A percentile compares a stretch with the other conserved stretches of the same genome.
Evolutionary conservation across 2,888 invertebrate genomes (phyloP).

Genomic region (Kryphioiulus occultus): DNA sequence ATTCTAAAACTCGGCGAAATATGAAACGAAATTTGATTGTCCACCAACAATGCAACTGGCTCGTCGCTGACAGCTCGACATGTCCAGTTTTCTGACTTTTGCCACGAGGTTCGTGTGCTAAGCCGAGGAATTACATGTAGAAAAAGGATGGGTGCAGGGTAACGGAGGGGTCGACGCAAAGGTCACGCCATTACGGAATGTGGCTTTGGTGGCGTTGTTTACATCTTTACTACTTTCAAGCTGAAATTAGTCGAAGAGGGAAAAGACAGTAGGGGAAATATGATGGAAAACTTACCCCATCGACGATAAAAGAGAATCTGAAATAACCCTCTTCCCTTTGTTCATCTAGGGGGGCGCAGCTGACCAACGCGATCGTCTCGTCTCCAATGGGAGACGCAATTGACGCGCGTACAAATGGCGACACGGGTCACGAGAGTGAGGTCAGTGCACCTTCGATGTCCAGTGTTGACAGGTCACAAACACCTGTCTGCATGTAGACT

Average conservation of each 20-base stretch:
- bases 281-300: conserved; percentile 7
- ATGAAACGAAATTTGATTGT: conserved; percentile 20
- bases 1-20: conserved; percentile 10
- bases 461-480: conserved; percentile 8
- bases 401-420: not conserved
- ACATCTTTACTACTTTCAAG: conserved; percentile 39
- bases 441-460: conserved; percentile 18
- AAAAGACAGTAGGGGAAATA: not conserved
- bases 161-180: not conserved
- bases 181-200: conserved; percentile 14
- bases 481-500: not conserved
- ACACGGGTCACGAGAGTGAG: not conserved
- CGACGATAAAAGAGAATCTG: not conserved
- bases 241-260: not conserved
- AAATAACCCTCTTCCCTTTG: not conserved
- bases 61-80: not conserved
- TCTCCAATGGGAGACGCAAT: not conserved
- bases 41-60: not conserved
- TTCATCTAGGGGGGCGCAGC: not conserved
- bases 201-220: conserved; percentile 39
- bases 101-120: conserved; percentile 26
- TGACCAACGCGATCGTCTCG: not conserved
- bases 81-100: conserved; percentile 31
- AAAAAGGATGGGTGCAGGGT: conserved; percentile 9
- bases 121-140: not conserved